Evolutionary conservation across 2,888 invertebrate species (phyloP), one percentile per base, ranked within the genome.

Genomic region (Drosophila kambysellisi): DNA sequence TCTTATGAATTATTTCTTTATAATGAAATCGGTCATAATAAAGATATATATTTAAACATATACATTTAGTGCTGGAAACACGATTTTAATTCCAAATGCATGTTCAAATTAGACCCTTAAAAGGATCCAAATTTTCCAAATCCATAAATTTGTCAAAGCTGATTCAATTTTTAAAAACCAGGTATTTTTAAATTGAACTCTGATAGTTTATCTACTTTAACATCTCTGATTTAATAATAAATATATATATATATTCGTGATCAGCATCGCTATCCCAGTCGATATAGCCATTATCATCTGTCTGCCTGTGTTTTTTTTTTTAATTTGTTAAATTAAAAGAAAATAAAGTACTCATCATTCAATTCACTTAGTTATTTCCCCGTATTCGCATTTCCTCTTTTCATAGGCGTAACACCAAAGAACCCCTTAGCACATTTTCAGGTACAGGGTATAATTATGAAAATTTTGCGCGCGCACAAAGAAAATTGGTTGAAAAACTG

Each of bases 401-500:
- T 4, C 4, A 8, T 8, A 4, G 15, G 25, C 4, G 7, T 0
- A 8, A 7, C 4, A 4, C 3, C 12, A 33, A 39, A 5, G 12
- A 33, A 68, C 64, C 32, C 3, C 5, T 58, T 50, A 33, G 52
- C 56, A 53, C 0, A 1, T 46, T 25, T 37, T 9, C 1, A 12
- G 29, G 15, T 58, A 58, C 59, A 52, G 68, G 61, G 60, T 67
- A 72, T 56, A 69, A 73, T 79, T 70, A 76, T 79, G 74, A 85
- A 81, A 79, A 79, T 78, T 46, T 75, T 75, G 88, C 81, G 79
- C 76, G 70, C 83, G 81, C 67, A 69, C 72, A 67, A 72, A 70
- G 71, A 83, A 81, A 85, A 89, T 88, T 81, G 69, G 72, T 53
- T 68, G 76, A 80, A 83, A 82, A 81, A 83, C 89, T 83, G 81